Evolutionary conservation across 2,797 vertebrate genomes (phyloP), one percentile per base, ranked within the genome.

Genomic region (Pseudochirops corinnae): DNA sequence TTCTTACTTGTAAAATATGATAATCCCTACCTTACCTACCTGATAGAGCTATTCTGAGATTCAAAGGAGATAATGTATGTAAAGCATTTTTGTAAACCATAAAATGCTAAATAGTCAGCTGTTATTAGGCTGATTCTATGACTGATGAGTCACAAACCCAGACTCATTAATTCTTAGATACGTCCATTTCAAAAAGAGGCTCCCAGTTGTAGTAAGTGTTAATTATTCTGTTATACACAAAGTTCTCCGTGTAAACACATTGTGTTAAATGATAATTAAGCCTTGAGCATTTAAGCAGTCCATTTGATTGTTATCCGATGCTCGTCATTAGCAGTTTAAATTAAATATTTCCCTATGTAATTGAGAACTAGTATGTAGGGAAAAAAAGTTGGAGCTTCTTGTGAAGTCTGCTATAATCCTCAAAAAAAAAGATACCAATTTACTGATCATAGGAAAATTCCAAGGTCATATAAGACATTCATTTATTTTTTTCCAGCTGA

Each of bases 321-420:
- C 67, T 93, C 95, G 33, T 46, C 96, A 92, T 96, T 96, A 93
- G 94, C 53, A 90, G 90, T 60, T 97, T 95, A 96, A 94, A 56
- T 95, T 95, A 96, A 92, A 93, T 91, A 97, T 94, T 96, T 58
- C 46, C 46, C n/a, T 93, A 16, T 96, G 93, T 96, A 94, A 94
- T 94, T 96, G 92, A 96, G 82, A 96, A 58, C 91, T 92, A 93
- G 93, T 55, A 90, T 56, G 12, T 52, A 7, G 55, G 94, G 56
- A 5, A 1, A 95, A 97, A 93, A 95, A 92, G 90, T 87, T 95
- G 26, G 90, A 92, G 10, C 91, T 96, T 82, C 26, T 82, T 82
- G 39, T 46, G n/a, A 82, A 82, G 39, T 82, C 39, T 82, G n/a
- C 46, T 46, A 82, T 74, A 39, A 74, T 82, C 39, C 39, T 82